A percentile compares a stretch with the other conserved stretches of the same genome.
These are phyloP conservation scores for Akabosia matsudoensis DNA, from an alignment of 1,140 invertebrate genomes.

Conservation along the genomic window DNA sequence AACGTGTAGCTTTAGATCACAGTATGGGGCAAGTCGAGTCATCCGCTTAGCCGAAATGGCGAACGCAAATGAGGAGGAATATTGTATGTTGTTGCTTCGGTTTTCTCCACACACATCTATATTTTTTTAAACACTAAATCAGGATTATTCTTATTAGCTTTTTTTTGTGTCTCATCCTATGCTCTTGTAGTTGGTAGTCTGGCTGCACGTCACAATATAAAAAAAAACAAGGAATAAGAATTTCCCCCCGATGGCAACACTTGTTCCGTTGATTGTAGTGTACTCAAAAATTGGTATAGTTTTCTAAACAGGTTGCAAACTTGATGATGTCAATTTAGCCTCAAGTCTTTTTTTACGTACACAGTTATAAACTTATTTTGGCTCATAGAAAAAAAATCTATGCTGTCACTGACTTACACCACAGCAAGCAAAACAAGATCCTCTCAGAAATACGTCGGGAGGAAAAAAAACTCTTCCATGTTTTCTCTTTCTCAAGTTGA, in stretches of 20 bases:
- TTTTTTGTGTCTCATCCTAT: background rate
- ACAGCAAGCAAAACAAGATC: too few relatives aligned
- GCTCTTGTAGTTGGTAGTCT: too few relatives aligned
- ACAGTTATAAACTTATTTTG: too few relatives aligned
- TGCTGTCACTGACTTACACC: too few relatives aligned
- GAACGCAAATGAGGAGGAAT: background rate
- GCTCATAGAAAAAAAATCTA: too few relatives aligned
- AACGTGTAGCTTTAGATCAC: constrained; percentile 20
- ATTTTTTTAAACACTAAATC: background rate
- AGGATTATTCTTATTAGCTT: too few relatives aligned
- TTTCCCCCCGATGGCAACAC: constrained; percentile 7
- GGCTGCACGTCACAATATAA: too few relatives aligned
- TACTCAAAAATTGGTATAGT: background rate
- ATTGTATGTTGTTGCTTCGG: background rate
- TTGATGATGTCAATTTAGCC: constrained; percentile 16
- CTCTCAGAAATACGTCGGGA: background rate
- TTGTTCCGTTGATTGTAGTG: background rate
- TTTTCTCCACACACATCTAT: background rate
- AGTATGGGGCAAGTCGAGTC: constrained; percentile 44
- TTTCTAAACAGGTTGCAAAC: background rate
- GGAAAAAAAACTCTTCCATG: background rate
- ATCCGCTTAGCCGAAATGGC: constrained; percentile 28
- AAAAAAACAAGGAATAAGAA: constrained; percentile 13
- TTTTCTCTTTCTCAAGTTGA: background rate
- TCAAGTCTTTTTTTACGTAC: background rate